Conservation (phyloP, 2,888 invertebrate genomes). For the Agonopterix subpropinquella region DNA sequence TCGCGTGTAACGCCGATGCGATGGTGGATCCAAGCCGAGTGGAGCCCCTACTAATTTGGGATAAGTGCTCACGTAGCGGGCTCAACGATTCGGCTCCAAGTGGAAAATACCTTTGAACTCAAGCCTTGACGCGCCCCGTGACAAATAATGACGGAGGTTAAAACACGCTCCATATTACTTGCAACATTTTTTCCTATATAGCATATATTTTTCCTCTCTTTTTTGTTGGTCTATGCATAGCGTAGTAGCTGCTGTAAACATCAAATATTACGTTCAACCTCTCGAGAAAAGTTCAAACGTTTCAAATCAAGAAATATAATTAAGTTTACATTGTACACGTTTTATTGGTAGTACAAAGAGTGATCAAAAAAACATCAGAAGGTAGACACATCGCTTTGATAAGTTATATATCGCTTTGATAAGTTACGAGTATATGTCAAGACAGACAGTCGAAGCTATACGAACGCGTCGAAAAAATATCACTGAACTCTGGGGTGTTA, state of each 20-base stretch:
- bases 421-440: too few relatives aligned
- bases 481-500: too few relatives aligned
- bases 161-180: slow-evolving; percentile 29
- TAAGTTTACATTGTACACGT: not conserved
- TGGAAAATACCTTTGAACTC: slow-evolving; percentile 45
- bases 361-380: not conserved
- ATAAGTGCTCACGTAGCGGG: slow-evolving; percentile 58
- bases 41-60: slow-evolving; percentile 54
- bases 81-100: slow-evolving; percentile 40
- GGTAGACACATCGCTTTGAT: too few relatives aligned
- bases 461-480: too few relatives aligned
- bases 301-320: not conserved
- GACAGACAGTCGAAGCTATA: too few relatives aligned
- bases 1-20: slow-evolving; percentile 37
- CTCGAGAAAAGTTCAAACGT: not conserved
- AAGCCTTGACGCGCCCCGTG: slow-evolving; percentile 34
- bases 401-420: too few relatives aligned
- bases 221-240: too few relatives aligned
- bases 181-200: too few relatives aligned
- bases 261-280: too few relatives aligned
- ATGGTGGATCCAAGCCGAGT: slow-evolving; percentile 31
- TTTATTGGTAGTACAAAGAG: not conserved
- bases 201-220: slow-evolving; percentile 16
- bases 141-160: slow-evolving; percentile 32
- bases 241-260: too few relatives aligned